A percentile compares a stretch with the other conserved stretches of the same genome.
These are phyloP conservation scores for Calidris pugnax DNA, from an alignment of 2,113 vertebrate genomes.

Conservation along the genomic window DNA sequence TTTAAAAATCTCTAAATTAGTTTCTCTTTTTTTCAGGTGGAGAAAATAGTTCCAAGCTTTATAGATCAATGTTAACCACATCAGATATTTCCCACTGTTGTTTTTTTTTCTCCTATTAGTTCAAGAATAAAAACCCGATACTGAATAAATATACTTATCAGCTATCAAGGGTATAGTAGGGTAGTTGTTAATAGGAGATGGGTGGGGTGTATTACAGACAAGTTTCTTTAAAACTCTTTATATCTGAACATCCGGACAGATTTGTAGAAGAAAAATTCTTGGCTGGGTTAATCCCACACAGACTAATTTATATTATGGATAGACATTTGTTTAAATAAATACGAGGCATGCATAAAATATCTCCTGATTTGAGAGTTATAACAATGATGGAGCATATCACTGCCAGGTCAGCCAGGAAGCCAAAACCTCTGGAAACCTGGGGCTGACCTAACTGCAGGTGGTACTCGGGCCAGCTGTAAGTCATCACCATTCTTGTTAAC, in stretches of 20 bases:
- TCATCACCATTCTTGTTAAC: background rate
- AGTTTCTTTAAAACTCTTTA: conserved; percentile 53
- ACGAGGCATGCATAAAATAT: background rate
- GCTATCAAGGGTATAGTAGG: background rate
- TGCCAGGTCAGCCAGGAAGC: background rate
- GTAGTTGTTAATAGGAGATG: conserved; percentile 19
- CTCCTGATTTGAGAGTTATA: background rate
- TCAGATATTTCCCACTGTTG: conserved; percentile 5
- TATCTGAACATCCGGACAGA: conserved; percentile 34
- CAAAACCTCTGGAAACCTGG: background rate
- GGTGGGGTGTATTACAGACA: background rate
- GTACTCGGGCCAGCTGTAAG: conserved; percentile 6
- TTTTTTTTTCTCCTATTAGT: conserved; percentile 1
- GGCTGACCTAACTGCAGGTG: background rate
- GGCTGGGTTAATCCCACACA: background rate
- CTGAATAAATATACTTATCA: conserved; percentile 38
- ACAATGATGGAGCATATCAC: background rate
- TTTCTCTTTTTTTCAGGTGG: background rate
- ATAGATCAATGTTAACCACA: conserved; percentile 9
- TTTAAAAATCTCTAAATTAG: background rate
- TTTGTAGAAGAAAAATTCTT: conserved; percentile 47
- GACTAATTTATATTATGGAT: conserved; percentile 3
- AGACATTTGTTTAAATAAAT: conserved; percentile 21
- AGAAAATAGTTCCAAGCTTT: background rate
- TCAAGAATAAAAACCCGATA: background rate